Base-by-base conservation (phyloP, 1,140 invertebrate genomes). In the Sminthurides bifidus region DNA sequence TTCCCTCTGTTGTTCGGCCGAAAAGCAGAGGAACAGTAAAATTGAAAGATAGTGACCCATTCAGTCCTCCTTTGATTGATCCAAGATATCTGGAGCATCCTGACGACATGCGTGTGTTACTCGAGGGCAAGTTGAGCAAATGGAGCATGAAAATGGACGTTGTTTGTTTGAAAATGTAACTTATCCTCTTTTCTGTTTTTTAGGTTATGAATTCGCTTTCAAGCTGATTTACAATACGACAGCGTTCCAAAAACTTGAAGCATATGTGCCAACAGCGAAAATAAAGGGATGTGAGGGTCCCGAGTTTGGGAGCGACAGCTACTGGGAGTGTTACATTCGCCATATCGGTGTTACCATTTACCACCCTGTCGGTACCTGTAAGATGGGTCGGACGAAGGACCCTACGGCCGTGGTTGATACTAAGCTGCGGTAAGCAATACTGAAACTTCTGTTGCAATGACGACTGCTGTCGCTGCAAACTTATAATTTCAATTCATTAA, bases 291-390 rank as follows among this genome's bases (percentile, higher is more conserved):
- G 88, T 66, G 79, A 77, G 56, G 75, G 82, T 38, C 73, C 78
- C 26, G 75, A 76, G 59, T 87, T 87, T 66, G 79, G 77, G 15
- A 80, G 80, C 1, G 86, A 91, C 58, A 77, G 77, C 3, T 92
- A 90, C 65, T 81, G 87, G 74, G 87, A 87, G 65, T 92, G 88
- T 66, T 82, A 86, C 65, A 85, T 87, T 12, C 72, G 85, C 17
- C 85, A 84, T 23, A 83, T 88, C 45, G 82, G 85, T 1, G 86
- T 87, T 81, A 91, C 87, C 2, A 46, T 67, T 8, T 69, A 65
- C 46, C 68, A 70, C 59, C 66, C 65, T 3, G 60, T 65, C 0
- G 68, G 70, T 8, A 70, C 70, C 26, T 70, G 69, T 56, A 65
- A 64, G 58, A 72, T 72, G 71, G 70, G 71, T 15, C 31, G 23